Conservation (phyloP, 2,888 invertebrate species). For the Eumacrocentrus americanus region DNA sequence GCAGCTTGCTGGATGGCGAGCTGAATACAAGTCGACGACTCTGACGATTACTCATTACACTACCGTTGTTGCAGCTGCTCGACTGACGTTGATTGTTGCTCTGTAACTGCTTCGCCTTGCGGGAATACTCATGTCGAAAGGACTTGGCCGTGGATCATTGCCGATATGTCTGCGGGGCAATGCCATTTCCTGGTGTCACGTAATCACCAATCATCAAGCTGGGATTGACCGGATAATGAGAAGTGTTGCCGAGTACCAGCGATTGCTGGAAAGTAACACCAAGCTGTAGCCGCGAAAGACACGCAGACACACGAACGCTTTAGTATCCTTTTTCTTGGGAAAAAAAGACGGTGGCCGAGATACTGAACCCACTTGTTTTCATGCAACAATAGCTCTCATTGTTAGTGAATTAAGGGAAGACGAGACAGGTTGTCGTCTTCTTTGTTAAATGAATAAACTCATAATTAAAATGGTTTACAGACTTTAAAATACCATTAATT, state of each 20-base stretch:
- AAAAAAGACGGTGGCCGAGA: slow-evolving; percentile 14
- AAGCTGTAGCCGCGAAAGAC: slow-evolving; percentile 59
- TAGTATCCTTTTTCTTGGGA: slow-evolving; percentile 47
- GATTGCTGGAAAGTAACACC: slow-evolving; percentile 62
- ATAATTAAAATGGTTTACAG: neutral
- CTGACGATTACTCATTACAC: slow-evolving; percentile 36
- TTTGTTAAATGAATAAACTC: neutral
- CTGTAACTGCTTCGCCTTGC: slow-evolving; percentile 47
- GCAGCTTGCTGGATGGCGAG: slow-evolving; percentile 48
- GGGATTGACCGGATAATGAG: slow-evolving; percentile 72
- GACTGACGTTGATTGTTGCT: slow-evolving; percentile 34
- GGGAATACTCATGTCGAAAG: slow-evolving; percentile 44
- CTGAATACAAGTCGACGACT: slow-evolving; percentile 48
- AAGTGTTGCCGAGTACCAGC: slow-evolving; percentile 68
- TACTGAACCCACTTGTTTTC: slow-evolving; percentile 11
- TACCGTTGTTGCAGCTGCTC: slow-evolving; percentile 20
- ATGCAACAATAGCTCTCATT: neutral
- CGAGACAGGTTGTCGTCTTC: neutral
- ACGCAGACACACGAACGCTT: slow-evolving; percentile 54
- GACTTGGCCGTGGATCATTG: slow-evolving; percentile 57
- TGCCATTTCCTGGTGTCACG: slow-evolving; percentile 67
- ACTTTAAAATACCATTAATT: neutral
- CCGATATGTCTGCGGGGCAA: slow-evolving; percentile 57
- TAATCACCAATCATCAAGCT: slow-evolving; percentile 80
- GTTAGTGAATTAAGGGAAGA: neutral